Conservation (phyloP, 2,797 vertebrate genomes). For the Liparis tanakae region DNA sequence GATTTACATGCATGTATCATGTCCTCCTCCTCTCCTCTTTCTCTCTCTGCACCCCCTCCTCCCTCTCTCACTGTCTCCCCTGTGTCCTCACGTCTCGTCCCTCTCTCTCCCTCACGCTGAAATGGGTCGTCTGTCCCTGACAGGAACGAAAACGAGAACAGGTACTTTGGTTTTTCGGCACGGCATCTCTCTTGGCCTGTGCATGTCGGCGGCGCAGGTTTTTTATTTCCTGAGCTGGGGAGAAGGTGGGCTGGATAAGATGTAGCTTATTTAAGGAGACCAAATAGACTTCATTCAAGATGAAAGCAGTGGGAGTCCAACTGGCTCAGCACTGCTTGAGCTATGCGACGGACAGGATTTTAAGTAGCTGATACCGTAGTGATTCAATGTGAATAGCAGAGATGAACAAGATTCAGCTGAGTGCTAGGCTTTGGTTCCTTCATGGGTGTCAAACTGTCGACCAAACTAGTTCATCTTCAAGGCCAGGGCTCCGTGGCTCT, state of each 20-base stretch:
- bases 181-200: constrained; percentile 69
- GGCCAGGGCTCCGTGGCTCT: neutral
- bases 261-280: constrained; percentile 14
- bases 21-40: constrained; percentile 32
- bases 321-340: constrained; percentile 1
- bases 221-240: constrained; percentile 16
- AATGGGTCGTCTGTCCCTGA: constrained; percentile 79
- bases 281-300: constrained; percentile 7
- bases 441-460: constrained; percentile 63
- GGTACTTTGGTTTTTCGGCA: constrained; percentile 81
- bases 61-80: constrained; percentile 44
- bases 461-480: constrained; percentile 2
- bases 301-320: neutral
- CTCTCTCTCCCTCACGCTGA: constrained; percentile 73
- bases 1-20: constrained; percentile 42
- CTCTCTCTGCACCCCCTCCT: constrained; percentile 19
- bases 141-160: constrained; percentile 83
- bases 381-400: neutral
- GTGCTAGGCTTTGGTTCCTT: constrained; percentile 25
- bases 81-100: constrained; percentile 61
- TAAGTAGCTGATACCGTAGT: neutral
- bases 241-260: constrained; percentile 3
- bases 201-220: constrained; percentile 68
- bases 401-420: constrained; percentile 1
- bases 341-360: neutral